Conservation (phyloP, 2,797 vertebrate genomes). For the Pogonophryne albipinna region DNA sequence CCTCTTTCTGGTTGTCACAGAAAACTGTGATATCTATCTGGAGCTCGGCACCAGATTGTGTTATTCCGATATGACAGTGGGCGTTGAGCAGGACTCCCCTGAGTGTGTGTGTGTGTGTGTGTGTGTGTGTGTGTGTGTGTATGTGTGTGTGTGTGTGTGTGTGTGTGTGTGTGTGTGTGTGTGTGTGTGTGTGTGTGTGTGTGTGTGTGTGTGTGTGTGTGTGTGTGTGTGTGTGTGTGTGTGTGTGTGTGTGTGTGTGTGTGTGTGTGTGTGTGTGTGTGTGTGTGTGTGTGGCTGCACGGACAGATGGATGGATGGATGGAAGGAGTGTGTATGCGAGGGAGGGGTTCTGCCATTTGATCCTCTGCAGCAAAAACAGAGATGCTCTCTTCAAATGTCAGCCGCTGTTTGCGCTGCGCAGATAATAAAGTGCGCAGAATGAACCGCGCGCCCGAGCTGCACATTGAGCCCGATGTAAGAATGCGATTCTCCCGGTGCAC, state of each 20-base stretch:
- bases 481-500: conserved; percentile 31
- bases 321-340: conserved; percentile 50
- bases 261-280: conserved; percentile 16
- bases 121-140: conserved; percentile 18
- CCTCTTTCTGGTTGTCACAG: conserved; percentile 3
- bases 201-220: conserved; percentile 24
- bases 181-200: too few species aligned
- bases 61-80: conserved; percentile 90
- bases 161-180: conserved; percentile 12
- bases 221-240: conserved; percentile 19
- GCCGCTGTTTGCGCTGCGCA: conserved; percentile 78
- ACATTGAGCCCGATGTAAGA: conserved; percentile 15
- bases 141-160: conserved; percentile 13
- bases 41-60: conserved; percentile 84
- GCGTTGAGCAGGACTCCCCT: conserved; percentile 74
- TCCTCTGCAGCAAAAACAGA: conserved; percentile 85
- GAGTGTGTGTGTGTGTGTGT: conserved; percentile 29
- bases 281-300: conserved; percentile 20
- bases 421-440: conserved; percentile 57
- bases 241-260: conserved; percentile 16
- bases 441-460: conserved; percentile 21
- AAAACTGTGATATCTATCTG: conserved; percentile 17
- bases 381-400: conserved; percentile 88
- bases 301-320: conserved; percentile 68
- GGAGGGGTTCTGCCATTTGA: conserved; percentile 83